Evolutionary conservation across 1,140 invertebrate species (phyloP).

Genomic region (Drosophila miranda): DNA sequence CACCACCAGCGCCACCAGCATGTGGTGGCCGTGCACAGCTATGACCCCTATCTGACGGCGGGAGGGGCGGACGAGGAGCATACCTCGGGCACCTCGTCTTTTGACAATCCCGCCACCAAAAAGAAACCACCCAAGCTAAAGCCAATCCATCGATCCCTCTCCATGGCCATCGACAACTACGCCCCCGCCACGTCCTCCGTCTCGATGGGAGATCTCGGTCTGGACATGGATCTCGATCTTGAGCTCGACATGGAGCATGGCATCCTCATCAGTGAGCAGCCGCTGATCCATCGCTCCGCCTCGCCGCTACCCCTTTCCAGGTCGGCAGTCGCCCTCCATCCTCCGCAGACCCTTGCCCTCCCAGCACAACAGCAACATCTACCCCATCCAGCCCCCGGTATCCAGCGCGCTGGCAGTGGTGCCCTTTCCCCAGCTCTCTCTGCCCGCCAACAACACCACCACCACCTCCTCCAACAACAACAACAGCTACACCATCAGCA

Average conservation of each 20-base stretch:
- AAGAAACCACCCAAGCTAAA: constrained; percentile 82
- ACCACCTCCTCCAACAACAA: constrained; percentile 56
- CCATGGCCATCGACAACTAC: constrained; percentile 82
- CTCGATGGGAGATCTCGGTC: constrained; percentile 28
- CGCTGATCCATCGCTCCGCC: constrained; percentile 79
- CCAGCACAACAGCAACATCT: constrained; percentile 67
- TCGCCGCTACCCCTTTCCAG: constrained; percentile 75
- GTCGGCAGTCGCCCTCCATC: constrained; percentile 61
- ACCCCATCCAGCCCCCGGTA: constrained; percentile 49
- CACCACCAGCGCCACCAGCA: constrained; percentile 59
- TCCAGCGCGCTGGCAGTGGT: constrained; percentile 63
- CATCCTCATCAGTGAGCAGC: constrained; percentile 74
- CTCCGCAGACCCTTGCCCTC: constrained; percentile 78
- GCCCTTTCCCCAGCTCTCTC: constrained; percentile 76
- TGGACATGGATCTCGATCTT: constrained; percentile 58
- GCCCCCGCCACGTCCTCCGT: constrained; percentile 52
- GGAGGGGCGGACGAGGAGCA: constrained; percentile 76
- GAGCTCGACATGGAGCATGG: constrained; percentile 47
- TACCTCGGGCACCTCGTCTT: constrained; percentile 76
- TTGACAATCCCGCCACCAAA: constrained; percentile 80
- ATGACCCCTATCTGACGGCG: constrained; percentile 67
- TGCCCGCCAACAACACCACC: constrained; percentile 76
- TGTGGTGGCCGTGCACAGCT: constrained; percentile 72
- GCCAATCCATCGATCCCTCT: constrained; percentile 78
- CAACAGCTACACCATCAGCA: constrained; percentile 17